These are phyloP conservation scores for Notothenia rossii DNA, from an alignment of 2,113 vertebrate genomes.

Conservation along the genomic window DNA sequence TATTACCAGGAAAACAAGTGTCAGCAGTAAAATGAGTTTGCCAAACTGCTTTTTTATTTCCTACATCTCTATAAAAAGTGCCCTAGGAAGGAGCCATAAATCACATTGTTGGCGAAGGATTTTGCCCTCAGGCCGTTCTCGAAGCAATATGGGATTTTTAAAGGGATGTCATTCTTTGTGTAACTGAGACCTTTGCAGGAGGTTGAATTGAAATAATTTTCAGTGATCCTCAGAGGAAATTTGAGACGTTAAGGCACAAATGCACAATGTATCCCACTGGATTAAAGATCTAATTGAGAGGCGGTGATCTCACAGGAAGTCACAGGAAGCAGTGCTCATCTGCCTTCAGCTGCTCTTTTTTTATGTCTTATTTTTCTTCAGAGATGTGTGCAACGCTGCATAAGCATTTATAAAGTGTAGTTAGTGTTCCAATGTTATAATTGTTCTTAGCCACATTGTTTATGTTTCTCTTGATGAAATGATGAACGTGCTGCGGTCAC, in stretches of 20 bases:
- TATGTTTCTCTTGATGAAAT: constrained; percentile 47
- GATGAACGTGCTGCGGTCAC: constrained; percentile 42
- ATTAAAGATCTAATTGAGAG: constrained; percentile 23
- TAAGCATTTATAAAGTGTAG: constrained; percentile 37
- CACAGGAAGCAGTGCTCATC: not conserved
- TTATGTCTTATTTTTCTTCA: not conserved
- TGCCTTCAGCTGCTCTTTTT: constrained; percentile 14
- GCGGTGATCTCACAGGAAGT: constrained; percentile 16
- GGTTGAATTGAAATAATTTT: not conserved
- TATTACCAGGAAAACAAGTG: constrained; percentile 11
- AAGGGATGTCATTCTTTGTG: constrained; percentile 4
- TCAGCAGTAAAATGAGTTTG: constrained; percentile 11
- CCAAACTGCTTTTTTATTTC: constrained; percentile 23
- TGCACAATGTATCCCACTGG: not conserved
- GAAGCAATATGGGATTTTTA: constrained; percentile 29
- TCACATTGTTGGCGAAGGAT: constrained; percentile 28
- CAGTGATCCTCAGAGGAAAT: constrained; percentile 14
- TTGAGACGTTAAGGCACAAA: not conserved
- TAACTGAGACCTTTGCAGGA: constrained; percentile 14
- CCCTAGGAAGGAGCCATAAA: constrained; percentile 22
- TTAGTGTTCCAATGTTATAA: constrained; percentile 38
- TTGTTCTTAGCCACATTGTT: constrained; percentile 31
- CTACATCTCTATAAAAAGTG: constrained; percentile 24
- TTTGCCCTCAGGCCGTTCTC: constrained; percentile 24
- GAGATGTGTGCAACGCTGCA: constrained; percentile 24